Evolutionary conservation across 2,113 vertebrate genomes (phyloP).

Genomic region (Fulmarus glacialis): DNA sequence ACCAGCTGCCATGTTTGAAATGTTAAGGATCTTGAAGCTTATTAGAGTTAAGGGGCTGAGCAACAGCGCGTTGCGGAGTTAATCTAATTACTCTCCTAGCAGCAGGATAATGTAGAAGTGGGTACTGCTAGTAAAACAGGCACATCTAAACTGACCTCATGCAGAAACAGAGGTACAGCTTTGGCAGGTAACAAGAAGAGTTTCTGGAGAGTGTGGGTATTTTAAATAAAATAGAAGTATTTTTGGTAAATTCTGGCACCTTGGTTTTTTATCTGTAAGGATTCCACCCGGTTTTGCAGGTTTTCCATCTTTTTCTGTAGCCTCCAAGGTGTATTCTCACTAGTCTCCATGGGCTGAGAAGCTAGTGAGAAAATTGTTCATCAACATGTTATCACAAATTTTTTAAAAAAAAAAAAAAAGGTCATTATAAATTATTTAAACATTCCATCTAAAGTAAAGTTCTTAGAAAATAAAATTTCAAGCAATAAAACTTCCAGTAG

Average conservation of each 20-base stretch:
- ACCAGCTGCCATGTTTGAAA: constrained; percentile 10
- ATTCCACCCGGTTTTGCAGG: constrained; percentile 69
- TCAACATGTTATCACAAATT: background rate
- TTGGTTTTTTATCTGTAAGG: constrained; percentile 67
- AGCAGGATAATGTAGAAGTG: background rate
- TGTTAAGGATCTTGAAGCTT: constrained; percentile 8
- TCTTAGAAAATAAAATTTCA: background rate
- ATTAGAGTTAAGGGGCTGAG: background rate
- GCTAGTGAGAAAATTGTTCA: constrained; percentile 46
- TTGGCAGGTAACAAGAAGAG: background rate
- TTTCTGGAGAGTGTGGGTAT: background rate
- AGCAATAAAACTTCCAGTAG: background rate
- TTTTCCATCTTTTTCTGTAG: constrained; percentile 70
- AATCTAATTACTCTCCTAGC: constrained; percentile 11
- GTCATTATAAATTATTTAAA: background rate
- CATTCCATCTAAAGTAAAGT: background rate
- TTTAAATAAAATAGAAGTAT: background rate
- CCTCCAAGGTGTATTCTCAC: constrained; percentile 36
- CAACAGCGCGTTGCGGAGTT: background rate
- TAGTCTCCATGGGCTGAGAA: constrained; percentile 54
- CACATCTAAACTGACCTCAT: background rate
- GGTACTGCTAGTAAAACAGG: background rate
- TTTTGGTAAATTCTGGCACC: constrained; percentile 19
- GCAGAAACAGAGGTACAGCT: background rate
- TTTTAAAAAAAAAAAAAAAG: background rate